phyloP scores from a whole-genome alignment of 64 coral and sea anemone species.

The Cladopsammia gracilis region DNA sequence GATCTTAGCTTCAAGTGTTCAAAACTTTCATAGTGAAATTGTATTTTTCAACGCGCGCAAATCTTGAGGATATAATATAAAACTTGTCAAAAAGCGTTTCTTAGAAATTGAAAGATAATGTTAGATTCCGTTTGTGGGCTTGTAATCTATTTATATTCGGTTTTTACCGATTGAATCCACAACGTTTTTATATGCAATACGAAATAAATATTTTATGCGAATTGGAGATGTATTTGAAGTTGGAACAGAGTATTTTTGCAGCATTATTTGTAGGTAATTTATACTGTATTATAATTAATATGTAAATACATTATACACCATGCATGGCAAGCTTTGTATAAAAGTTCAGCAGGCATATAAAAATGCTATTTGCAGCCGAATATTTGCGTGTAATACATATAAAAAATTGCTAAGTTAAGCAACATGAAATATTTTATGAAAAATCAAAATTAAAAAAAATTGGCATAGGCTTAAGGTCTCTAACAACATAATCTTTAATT shows the following conservation, averaged over 20 bases:
- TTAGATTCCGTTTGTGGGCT: constrained; percentile 5
- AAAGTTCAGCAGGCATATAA: constrained; percentile 6
- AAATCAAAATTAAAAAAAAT: neutral
- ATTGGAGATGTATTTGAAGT: constrained; percentile 63
- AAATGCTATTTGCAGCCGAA: neutral
- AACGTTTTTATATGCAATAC: constrained; percentile 33
- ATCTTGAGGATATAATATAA: neutral
- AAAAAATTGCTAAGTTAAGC: neutral
- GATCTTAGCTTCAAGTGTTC: constrained; percentile 55
- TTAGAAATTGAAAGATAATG: neutral
- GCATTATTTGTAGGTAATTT: constrained; percentile 61
- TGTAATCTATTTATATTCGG: constrained; percentile 48
- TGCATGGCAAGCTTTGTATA: constrained; percentile 1
- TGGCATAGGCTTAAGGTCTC: neutral
- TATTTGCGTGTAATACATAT: constrained; percentile 2
- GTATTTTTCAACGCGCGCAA: neutral
- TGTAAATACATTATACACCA: neutral
- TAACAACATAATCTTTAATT: neutral
- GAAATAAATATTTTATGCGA: constrained; percentile 40
- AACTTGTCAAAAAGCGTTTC: neutral
- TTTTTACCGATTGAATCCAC: constrained; percentile 42
- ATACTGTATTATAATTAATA: constrained; percentile 38
- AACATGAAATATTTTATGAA: constrained; percentile 13
- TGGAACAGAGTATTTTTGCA: constrained; percentile 49
- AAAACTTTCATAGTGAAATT: neutral